Conservation (phyloP, 2,797 vertebrate species). For the Bufotes viridis region DNA sequence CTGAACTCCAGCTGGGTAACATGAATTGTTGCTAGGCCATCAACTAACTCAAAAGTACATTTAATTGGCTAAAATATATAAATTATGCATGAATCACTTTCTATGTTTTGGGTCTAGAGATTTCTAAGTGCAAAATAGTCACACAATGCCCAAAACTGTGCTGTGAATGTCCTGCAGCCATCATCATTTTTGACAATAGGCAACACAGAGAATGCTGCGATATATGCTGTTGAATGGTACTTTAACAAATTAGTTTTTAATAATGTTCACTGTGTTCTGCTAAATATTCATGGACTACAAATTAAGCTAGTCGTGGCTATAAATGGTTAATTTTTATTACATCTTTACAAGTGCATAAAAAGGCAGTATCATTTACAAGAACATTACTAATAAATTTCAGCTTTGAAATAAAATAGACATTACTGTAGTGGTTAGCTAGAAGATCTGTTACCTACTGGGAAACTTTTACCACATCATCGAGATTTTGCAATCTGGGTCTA, state of each 20-base stretch:
- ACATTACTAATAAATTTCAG: slow-evolving; percentile 6
- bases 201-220: slow-evolving; percentile 32
- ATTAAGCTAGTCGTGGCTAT: slow-evolving; percentile 19
- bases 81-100: slow-evolving; percentile 62
- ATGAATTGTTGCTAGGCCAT: slow-evolving; percentile 55
- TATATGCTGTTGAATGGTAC: not conserved
- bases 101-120: slow-evolving; percentile 60
- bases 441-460: not conserved
- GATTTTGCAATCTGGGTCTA: not conserved
- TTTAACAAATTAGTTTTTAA: slow-evolving; percentile 23
- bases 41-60: slow-evolving; percentile 60
- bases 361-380: slow-evolving; percentile 1
- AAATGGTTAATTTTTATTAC: slow-evolving; percentile 41
- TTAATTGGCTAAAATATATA: slow-evolving; percentile 63
- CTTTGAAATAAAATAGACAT: slow-evolving; percentile 1
- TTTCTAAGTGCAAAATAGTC: slow-evolving; percentile 57
- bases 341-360: slow-evolving; percentile 19
- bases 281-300: slow-evolving; percentile 33
- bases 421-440: not conserved
- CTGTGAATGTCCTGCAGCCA: slow-evolving; percentile 58
- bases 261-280: slow-evolving; percentile 36
- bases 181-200: slow-evolving; percentile 54
- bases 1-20: slow-evolving; percentile 57
- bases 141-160: slow-evolving; percentile 51
- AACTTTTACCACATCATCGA: not conserved